These are phyloP conservation scores for Bergia puertoricense DNA, from an alignment of 92 coral and sea anemone genomes.

Conservation along the genomic window DNA sequence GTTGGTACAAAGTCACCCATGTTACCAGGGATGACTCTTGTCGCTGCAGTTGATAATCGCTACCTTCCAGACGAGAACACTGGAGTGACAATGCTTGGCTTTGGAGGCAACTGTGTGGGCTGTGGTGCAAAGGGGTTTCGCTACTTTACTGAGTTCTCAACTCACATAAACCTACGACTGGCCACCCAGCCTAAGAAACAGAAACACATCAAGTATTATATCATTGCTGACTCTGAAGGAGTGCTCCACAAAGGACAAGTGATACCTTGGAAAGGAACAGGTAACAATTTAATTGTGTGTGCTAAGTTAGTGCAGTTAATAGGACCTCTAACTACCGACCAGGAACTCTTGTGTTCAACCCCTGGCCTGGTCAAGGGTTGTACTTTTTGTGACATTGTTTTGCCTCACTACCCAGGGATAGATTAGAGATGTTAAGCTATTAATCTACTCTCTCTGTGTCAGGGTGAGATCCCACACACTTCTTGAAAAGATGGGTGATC, in stretches of 20 bases:
- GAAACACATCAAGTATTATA: slow-evolving; percentile 90
- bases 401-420: too few species aligned
- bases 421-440: too few species aligned
- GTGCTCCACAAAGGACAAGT: slow-evolving; percentile 80
- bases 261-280: slow-evolving; percentile 94
- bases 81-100: slow-evolving; percentile 88
- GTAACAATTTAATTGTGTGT: not conserved
- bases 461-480: too few species aligned
- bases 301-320: too few species aligned
- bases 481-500: too few species aligned
- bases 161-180: slow-evolving; percentile 88
- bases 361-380: too few species aligned
- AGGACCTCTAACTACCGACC: too few species aligned
- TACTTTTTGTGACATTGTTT: too few species aligned
- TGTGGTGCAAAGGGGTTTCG: slow-evolving; percentile 97
- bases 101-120: slow-evolving; percentile 94
- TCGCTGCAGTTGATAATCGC: slow-evolving; percentile 95
- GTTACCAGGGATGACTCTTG: slow-evolving; percentile 86
- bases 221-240: slow-evolving; percentile 77
- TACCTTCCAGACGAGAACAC: slow-evolving; percentile 92
- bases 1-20: slow-evolving; percentile 97
- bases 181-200: slow-evolving; percentile 99
- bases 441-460: too few species aligned
- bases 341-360: too few species aligned
- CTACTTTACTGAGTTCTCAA: slow-evolving; percentile 97